Conservation (phyloP, 1,140 invertebrate species). For the Ceratina japonica region DNA sequence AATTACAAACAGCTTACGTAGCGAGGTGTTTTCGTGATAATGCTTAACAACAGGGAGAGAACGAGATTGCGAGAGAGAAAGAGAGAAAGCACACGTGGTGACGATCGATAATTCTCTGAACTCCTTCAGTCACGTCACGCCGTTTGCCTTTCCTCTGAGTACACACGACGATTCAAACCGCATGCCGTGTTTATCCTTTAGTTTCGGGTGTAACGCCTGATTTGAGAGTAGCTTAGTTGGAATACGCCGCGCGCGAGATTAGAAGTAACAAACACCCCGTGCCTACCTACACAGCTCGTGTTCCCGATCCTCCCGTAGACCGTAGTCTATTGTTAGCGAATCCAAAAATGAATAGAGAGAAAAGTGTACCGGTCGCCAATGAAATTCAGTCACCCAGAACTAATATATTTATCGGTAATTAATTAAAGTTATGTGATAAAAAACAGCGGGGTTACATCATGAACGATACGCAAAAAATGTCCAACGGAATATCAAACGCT, state of each 20-base stretch:
- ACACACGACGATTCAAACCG: constrained; percentile 52
- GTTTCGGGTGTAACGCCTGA: constrained; percentile 61
- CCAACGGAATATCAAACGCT: too few species aligned
- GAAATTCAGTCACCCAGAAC: too few species aligned
- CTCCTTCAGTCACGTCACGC: constrained; percentile 26
- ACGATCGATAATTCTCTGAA: constrained; percentile 34
- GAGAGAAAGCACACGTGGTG: constrained; percentile 14
- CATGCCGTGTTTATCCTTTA: constrained; percentile 64
- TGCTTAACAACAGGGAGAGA: constrained; percentile 15
- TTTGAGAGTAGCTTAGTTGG: constrained; percentile 57
- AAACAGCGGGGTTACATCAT: too few species aligned
- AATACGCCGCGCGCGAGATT: constrained; percentile 47
- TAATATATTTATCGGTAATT: too few species aligned
- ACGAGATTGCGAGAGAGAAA: neutral
- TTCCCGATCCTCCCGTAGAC: constrained; percentile 8
- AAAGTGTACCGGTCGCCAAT: constrained; percentile 7
- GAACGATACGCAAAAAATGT: too few species aligned
- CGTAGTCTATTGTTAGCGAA: constrained; percentile 22
- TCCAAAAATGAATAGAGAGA: constrained; percentile 5
- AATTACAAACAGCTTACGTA: constrained; percentile 26
- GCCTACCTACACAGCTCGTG: constrained; percentile 34
- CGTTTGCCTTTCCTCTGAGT: constrained; percentile 59
- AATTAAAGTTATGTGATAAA: too few species aligned
- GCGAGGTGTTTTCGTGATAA: constrained; percentile 10
- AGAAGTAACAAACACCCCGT: constrained; percentile 50